Conservation (phyloP, 2,888 invertebrate genomes). For the Drosophila mettleri region DNA sequence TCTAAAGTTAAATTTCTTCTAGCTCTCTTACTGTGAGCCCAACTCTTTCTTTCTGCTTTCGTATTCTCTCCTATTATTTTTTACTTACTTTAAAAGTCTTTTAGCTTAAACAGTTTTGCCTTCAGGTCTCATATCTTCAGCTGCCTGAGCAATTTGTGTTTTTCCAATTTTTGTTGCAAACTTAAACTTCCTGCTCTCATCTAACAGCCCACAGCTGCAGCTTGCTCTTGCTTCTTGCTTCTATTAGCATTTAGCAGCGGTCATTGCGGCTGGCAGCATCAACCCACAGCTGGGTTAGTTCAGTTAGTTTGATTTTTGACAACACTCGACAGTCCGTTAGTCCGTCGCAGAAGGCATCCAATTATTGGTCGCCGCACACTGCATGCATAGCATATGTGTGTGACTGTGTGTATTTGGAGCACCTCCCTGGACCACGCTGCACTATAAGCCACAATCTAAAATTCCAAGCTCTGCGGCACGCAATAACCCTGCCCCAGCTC, state of each 20-base stretch:
- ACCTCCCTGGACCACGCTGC: constrained; percentile 11
- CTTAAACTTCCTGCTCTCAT: too few species aligned
- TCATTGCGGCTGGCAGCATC: constrained; percentile 1
- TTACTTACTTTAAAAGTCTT: too few species aligned
- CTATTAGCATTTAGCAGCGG: constrained; percentile 20
- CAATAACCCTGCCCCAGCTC: not conserved
- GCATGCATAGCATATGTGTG: too few species aligned
- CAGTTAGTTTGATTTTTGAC: constrained; percentile 47
- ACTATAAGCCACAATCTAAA: constrained; percentile 60
- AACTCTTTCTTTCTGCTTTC: too few species aligned
- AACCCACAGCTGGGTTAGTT: not conserved
- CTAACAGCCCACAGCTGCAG: not conserved
- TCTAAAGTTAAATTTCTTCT: too few species aligned
- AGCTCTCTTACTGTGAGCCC: too few species aligned
- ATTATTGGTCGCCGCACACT: constrained; percentile 51
- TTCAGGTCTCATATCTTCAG: too few species aligned
- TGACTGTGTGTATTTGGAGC: not conserved
- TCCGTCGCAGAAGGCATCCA: constrained; percentile 43
- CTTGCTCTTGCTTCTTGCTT: constrained; percentile 16
- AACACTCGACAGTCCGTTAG: constrained; percentile 31
- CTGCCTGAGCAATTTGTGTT: too few species aligned
- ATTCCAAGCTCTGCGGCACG: constrained; percentile 25
- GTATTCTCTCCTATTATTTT: too few species aligned
- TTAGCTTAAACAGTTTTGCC: too few species aligned
- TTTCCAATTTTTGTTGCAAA: too few species aligned